Conservation (phyloP, 2,797 vertebrate species). For the Takifugu rubripes region DNA sequence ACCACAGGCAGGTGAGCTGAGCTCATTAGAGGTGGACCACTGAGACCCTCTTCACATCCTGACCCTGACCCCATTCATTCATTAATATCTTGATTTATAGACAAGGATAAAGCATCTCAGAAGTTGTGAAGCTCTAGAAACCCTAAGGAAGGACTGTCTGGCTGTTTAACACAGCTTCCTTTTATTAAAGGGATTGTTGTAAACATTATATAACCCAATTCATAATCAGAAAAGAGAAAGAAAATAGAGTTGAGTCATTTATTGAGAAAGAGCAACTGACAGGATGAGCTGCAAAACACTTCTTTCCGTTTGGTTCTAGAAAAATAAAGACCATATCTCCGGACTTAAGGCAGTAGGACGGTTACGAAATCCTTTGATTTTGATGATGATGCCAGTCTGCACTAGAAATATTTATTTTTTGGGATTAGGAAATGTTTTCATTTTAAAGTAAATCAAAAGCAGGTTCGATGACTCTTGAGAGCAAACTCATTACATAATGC, state of each 20-base stretch:
- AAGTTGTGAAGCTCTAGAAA: conserved; percentile 18
- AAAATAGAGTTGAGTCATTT: conserved; percentile 18
- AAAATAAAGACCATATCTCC: conserved; percentile 7
- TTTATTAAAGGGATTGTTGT: conserved; percentile 20
- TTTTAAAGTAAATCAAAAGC: not conserved
- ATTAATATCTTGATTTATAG: conserved; percentile 65
- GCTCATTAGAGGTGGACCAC: conserved; percentile 59
- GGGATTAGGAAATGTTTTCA: not conserved
- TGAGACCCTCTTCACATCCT: conserved; percentile 52
- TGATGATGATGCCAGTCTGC: not conserved
- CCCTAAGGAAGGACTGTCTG: conserved; percentile 31
- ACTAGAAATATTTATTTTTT: not conserved
- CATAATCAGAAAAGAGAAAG: conserved; percentile 16
- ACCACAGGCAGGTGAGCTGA: not conserved
- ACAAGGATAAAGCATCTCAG: conserved; percentile 39
- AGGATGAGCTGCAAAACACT: conserved; percentile 1
- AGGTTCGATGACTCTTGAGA: not conserved
- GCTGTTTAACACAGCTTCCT: not conserved
- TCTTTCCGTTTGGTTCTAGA: not conserved
- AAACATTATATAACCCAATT: conserved; percentile 32
- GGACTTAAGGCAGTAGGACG: not conserved
- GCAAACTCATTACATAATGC: no score
- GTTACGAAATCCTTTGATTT: not conserved
- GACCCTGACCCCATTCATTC: conserved; percentile 44
- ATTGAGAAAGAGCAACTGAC: conserved; percentile 25